Evolutionary conservation across 2,797 vertebrate genomes (phyloP), one percentile per base, ranked within the genome.

Genomic region (Masticophis lateralis): DNA sequence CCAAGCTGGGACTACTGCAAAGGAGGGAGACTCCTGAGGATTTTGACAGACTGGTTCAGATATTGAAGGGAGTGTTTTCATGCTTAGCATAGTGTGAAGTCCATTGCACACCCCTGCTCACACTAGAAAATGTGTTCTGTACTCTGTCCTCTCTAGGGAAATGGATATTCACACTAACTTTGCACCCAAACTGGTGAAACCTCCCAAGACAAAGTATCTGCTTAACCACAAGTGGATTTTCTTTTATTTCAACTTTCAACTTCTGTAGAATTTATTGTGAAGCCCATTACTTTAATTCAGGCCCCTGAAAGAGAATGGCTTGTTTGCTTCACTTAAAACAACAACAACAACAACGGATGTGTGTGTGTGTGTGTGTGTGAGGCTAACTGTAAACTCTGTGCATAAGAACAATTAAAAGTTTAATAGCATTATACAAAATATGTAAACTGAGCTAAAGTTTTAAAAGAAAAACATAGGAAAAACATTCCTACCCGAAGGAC

Each of bases 91-190:
- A 47, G 92, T 60, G 86, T 88, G 89, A 91, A 93, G 63, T 88
- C 90, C 56, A 51, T 60, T 90, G 66, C 86, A 74, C 55, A 88
- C 63, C 63, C 66, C 18, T 88, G 37, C 27, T 79, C 47, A 59
- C 66, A 28, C 57, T 89, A 25, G 56, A n/a, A 56, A 37, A 61
- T 55, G 10, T 88, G 51, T 3, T 83, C 5, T 2, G 2, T 0
- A 0, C 14, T 63, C 79, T 63, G 27, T 18, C 27, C 6, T 93
- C 90, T 88, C 90, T 11, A 88, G 53, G 43, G 90, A 69, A 13
- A 60, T 16, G 60, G 79, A 87, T 61, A 93, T 56, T 93, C 89
- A 87, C 89, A 90, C 88, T 47, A 88, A 56, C 63, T 93, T 93
- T 93, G 63, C 90, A 93, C 90, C 86, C 92, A 91, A 37, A 93